A percentile compares a stretch with the other conserved stretches of the same genome.
These are phyloP conservation scores for Hylaeus anthracinus DNA, from an alignment of 1,140 invertebrate genomes.

Conservation along the genomic window DNA sequence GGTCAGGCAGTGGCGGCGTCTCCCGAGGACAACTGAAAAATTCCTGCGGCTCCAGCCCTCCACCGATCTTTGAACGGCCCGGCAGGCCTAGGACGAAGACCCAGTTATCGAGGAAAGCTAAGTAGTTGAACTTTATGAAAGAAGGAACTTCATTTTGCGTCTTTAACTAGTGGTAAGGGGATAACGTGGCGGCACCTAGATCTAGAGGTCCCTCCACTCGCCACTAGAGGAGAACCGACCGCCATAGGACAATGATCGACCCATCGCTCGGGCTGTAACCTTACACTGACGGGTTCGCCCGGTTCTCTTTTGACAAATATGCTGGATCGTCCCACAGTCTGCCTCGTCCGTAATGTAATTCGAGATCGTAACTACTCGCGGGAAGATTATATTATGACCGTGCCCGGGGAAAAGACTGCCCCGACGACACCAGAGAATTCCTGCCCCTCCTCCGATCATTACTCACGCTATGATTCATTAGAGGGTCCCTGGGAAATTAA, in stretches of 20 bases:
- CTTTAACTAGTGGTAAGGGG: too few species aligned
- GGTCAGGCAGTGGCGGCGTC: neutral
- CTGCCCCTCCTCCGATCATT: slow-evolving; percentile 39
- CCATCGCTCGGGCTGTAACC: slow-evolving; percentile 43
- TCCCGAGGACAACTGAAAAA: too few species aligned
- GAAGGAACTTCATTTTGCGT: too few species aligned
- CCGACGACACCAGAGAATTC: slow-evolving; percentile 32
- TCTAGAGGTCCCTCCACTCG: too few species aligned
- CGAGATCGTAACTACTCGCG: slow-evolving; percentile 62
- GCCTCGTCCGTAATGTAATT: slow-evolving; percentile 67
- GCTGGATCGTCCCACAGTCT: slow-evolving; percentile 54
- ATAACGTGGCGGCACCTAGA: too few species aligned
- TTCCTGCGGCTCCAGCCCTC: too few species aligned
- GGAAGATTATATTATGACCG: slow-evolving; percentile 56
- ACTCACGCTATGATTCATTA: slow-evolving; percentile 62
- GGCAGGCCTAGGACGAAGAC: too few species aligned
- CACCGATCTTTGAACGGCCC: too few species aligned
- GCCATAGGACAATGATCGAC: slow-evolving; percentile 36
- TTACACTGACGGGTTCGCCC: slow-evolving; percentile 43
- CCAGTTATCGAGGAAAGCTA: too few species aligned
- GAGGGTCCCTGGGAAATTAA: slow-evolving; percentile 55
- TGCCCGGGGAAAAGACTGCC: slow-evolving; percentile 44
- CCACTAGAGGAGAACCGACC: too few species aligned
- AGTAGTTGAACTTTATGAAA: too few species aligned
- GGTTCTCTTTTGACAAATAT: slow-evolving; percentile 66